A percentile compares a stretch with the other conserved stretches of the same genome.
phyloP scores from a whole-genome alignment of 2,797 vertebrate genomes.

The Smutsia gigantea region DNA sequence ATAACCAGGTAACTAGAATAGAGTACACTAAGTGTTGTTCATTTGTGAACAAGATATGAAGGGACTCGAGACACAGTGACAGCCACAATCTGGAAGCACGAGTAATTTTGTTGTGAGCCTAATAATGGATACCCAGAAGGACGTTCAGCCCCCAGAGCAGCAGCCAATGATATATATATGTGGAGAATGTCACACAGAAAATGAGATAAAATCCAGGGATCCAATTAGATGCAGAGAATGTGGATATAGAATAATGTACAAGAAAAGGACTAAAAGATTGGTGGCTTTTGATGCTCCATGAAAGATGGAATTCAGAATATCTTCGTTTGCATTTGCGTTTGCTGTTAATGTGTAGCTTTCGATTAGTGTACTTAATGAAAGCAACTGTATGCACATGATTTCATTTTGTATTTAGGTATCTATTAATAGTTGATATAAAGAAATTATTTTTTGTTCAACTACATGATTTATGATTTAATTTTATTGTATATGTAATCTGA shows the following conservation, averaged over 20 bases:
- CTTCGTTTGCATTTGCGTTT: conserved; percentile 37
- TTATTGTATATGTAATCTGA: conserved; percentile 22
- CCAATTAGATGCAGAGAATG: conserved; percentile 99
- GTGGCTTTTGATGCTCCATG: conserved; percentile 91
- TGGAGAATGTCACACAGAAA: conserved; percentile 97
- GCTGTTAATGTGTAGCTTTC: conserved; percentile 47
- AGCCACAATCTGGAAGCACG: no score
- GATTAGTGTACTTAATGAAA: conserved; percentile 63
- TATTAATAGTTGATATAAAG: conserved; percentile 47
- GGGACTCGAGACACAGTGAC: not conserved
- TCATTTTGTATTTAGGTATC: conserved; percentile 43
- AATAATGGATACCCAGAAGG: not conserved
- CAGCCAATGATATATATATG: not conserved
- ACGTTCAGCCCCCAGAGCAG: not conserved
- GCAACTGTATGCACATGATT: conserved; percentile 11
- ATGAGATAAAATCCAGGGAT: conserved; percentile 99
- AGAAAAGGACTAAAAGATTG: conserved; percentile 98
- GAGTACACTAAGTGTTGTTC: not conserved
- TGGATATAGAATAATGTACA: conserved; percentile 99
- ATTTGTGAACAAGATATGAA: not conserved
- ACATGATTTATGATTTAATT: conserved; percentile 36
- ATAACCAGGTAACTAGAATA: conserved; percentile 20
- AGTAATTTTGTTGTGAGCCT: not conserved
- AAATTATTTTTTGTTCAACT: conserved; percentile 28
- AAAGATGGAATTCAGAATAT: conserved; percentile 67